Evolutionary conservation across 2,797 vertebrate genomes (phyloP), one percentile per base, ranked within the genome.

Genomic region (Zalophus californianus): DNA sequence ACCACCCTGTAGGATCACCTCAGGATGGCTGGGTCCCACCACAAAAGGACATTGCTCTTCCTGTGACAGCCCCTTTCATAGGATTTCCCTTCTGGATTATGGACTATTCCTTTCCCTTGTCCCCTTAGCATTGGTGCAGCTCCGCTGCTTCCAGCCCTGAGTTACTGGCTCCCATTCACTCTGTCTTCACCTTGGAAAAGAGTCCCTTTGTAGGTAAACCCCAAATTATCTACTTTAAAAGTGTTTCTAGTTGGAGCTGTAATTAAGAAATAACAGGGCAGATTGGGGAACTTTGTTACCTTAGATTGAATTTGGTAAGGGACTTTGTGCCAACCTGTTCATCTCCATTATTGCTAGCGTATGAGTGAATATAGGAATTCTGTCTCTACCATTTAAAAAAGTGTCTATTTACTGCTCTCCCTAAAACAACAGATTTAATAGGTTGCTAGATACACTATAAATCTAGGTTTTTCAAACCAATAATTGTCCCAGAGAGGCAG

Each of bases 381-480:
- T 70, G 44, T 32, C 66, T 68, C 58, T 70, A 48, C 41, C 10
- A 7, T 54, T 80, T 94, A 3, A 29, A 86, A 54, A 73, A 83
- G 27, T 8, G 6, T 70, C 89, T 89, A 14, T 38, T 73, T 50
- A 32, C 72, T 41, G 44, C 66, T 87, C 78, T 75, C 54, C 32
- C 38, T 20, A 77, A 95, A 92, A 96, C 66, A 60, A 16, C 21
- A 29, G 60, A 32, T 52, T 60, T 66, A 29, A 58, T 18, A 89
- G 35, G n/a, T 68, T 29, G 10, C 79, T 82, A n/a, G 78, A 14
- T 32, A 56, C 15, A 11, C 62, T 48, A 10, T 78, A 38, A 92
- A 77, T 64, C 84, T 23, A n/a, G 32, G 52, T 89, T 75, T 93
- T 52, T 91, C 56, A 20, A 91, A 86, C 75, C 23, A 7, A 77